Base-by-base conservation (phyloP, 2,888 invertebrate species). In the Carpatolechia fugitivella region DNA sequence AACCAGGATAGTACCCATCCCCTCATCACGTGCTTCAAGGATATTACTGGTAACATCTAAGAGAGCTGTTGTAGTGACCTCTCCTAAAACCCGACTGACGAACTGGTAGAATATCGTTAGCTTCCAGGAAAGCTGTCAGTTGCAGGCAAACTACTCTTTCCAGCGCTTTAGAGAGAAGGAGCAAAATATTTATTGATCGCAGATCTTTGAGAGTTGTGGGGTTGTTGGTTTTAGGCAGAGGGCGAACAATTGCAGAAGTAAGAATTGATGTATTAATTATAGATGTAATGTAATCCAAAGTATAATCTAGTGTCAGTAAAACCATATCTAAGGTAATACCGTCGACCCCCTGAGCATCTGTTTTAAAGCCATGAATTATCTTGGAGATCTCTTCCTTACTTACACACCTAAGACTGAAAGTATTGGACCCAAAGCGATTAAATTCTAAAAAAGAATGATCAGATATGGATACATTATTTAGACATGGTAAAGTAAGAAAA, bases 21-120 rank as follows among this genome's bases (percentile, higher is more conserved):
- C 50, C 1, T 41, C 10, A 29, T 72, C 68, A 0, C 47, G 50
- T 0, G 58, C 64, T 0, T 8, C 14, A 11, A 62, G 38, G 0
- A 64, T 54, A 38, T 70, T 61, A 11, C 68, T 61, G 0, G 58
- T 16, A 0, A 69, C 52, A 6, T 55, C 55, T 0, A 64, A n/a
- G 0, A 70, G 56, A 0, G 66, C 63, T 0, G 68, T 63, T 4
- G 62, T 56, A 1, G 67, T 35, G 35, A 10, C n/a, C n/a, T n/a
- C 11, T 35, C 3, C 64, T 48, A 38, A 61, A 68, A 0, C 60
- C 68, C 0, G 62, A 61, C 47, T 69, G 65, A 3, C 8, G 35
- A 0, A 48, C 38, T 18, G 64, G 58, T 1, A 69, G 38, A 0
- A 65, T n/a, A 2, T 60, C 49, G 13, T n/a, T 35, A 11, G 35